Evolutionary conservation across 2,888 invertebrate species (phyloP).

Genomic region (Chymomyza fuscimana): DNA sequence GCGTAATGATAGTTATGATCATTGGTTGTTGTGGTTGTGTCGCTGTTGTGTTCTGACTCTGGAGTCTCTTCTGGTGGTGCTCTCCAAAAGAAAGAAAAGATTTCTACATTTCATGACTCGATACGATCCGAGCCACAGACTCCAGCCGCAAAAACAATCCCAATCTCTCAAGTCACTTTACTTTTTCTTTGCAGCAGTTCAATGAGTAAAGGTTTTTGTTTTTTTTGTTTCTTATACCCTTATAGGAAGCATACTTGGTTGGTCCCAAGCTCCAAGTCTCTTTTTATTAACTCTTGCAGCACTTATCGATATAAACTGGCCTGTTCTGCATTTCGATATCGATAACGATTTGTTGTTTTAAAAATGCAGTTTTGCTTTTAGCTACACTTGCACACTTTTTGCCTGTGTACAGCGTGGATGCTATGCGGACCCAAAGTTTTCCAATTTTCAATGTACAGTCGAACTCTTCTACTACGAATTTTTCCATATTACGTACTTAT

Average conservation of each 20-base stretch:
- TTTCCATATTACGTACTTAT: too few species aligned
- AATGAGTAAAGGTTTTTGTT: slow-evolving; percentile 21
- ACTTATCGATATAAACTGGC: too few species aligned
- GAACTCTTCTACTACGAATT: too few species aligned
- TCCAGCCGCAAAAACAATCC: slow-evolving; percentile 26
- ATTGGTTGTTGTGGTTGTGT: slow-evolving; percentile 43
- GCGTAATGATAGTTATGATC: slow-evolving; percentile 70
- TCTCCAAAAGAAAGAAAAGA: slow-evolving; percentile 25
- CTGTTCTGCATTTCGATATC: too few species aligned
- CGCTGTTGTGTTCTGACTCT: slow-evolving; percentile 16
- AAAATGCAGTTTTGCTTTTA: too few species aligned
- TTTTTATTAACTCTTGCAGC: too few species aligned
- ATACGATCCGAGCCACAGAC: slow-evolving; percentile 8
- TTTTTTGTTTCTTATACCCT: background rate
- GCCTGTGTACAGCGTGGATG: too few species aligned
- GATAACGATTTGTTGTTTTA: too few species aligned
- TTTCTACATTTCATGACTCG: slow-evolving; percentile 44
- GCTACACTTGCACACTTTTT: too few species aligned
- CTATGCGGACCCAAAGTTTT: too few species aligned
- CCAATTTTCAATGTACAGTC: too few species aligned
- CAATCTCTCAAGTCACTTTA: slow-evolving; percentile 24
- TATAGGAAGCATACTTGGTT: background rate
- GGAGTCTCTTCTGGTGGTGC: background rate
- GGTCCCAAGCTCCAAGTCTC: too few species aligned
- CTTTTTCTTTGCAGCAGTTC: slow-evolving; percentile 37